phyloP scores from a whole-genome alignment of 2,888 invertebrate species.

The Silvanus unidentatus region DNA sequence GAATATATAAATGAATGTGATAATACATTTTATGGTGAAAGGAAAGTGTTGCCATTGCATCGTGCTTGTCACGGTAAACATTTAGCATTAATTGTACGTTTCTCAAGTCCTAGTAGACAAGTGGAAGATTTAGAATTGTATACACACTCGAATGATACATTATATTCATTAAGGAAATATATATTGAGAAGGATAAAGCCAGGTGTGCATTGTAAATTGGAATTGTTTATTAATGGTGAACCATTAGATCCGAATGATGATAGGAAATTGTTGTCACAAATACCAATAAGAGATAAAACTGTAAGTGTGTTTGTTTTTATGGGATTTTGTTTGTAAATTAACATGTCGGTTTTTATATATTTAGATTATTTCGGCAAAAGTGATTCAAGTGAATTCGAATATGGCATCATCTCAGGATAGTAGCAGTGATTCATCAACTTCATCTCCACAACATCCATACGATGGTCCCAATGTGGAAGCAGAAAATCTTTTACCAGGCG shows the following conservation, averaged over 20 bases:
- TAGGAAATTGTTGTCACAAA: constrained; percentile 77
- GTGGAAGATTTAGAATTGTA: constrained; percentile 88
- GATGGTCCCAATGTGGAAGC: constrained; percentile 76
- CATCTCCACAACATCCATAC: constrained; percentile 82
- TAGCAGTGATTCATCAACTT: constrained; percentile 90
- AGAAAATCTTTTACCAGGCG: constrained; percentile 86
- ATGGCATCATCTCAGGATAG: constrained; percentile 82
- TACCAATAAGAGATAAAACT: constrained; percentile 83
- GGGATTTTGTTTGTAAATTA: too few species aligned
- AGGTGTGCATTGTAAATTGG: constrained; percentile 76
- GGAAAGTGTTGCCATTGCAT: constrained; percentile 82
- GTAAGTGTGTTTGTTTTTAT: too few species aligned
- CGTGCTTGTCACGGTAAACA: constrained; percentile 88
- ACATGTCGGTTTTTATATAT: constrained; percentile 6
- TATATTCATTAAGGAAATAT: constrained; percentile 76
- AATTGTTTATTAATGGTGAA: constrained; percentile 85
- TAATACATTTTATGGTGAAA: constrained; percentile 77
- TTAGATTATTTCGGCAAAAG: constrained; percentile 68
- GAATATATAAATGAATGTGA: constrained; percentile 96
- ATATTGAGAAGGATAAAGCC: constrained; percentile 62
- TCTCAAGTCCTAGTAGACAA: constrained; percentile 75
- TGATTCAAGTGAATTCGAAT: constrained; percentile 66
- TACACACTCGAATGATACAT: constrained; percentile 91
- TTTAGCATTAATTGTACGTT: constrained; percentile 74
- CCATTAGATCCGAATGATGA: constrained; percentile 82